Evolutionary conservation across 2,888 invertebrate species (phyloP).

Genomic region (Aphidoletes aphidimyza): DNA sequence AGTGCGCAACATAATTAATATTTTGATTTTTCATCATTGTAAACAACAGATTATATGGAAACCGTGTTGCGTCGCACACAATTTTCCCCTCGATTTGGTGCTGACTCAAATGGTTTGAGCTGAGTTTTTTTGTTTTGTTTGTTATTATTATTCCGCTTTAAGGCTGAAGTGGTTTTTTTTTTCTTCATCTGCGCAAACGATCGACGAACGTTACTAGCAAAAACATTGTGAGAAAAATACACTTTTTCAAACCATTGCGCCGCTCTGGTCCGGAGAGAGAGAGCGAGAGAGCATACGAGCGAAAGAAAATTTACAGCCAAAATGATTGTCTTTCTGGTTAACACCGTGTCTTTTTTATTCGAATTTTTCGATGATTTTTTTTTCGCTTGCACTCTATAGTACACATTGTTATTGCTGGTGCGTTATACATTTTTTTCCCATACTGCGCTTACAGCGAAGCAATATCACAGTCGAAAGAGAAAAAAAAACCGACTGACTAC

Average conservation of each 20-base stretch:
- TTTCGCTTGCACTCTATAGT: neutral
- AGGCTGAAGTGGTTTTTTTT: neutral
- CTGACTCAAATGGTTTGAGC: neutral
- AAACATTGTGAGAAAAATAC: conserved; percentile 37
- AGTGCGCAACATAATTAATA: conserved; percentile 48
- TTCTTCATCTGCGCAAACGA: neutral
- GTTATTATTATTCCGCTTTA: neutral
- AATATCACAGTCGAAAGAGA: neutral
- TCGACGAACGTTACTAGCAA: neutral
- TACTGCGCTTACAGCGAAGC: neutral
- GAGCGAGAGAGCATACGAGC: neutral
- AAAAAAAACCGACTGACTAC: neutral
- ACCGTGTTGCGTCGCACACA: neutral
- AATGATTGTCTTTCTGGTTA: conserved; percentile 44
- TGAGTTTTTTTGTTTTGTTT: neutral
- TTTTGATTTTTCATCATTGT: conserved; percentile 53
- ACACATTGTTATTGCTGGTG: neutral
- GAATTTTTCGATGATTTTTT: neutral
- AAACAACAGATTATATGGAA: conserved; percentile 26
- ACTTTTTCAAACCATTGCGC: neutral
- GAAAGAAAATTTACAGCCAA: conserved; percentile 41
- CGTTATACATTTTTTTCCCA: conserved; percentile 39
- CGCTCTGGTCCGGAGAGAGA: neutral
- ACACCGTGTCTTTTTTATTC: neutral
- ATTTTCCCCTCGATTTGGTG: neutral